A percentile compares a stretch with the other conserved stretches of the same genome.
These are phyloP conservation scores for Crotalus adamanteus DNA, from an alignment of 2,797 vertebrate species.

Conservation along the genomic window DNA sequence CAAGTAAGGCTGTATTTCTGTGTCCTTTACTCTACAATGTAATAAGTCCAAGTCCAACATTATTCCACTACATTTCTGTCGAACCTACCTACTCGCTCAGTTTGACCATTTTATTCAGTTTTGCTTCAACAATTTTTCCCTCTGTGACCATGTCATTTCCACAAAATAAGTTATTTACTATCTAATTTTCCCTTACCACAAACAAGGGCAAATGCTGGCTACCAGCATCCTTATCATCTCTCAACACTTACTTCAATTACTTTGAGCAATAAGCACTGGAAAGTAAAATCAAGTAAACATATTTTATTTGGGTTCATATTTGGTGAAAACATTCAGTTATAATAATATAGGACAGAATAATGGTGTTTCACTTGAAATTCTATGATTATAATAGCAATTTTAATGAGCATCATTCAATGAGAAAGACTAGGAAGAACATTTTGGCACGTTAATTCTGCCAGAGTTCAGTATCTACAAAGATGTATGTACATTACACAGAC, in stretches of 20 bases:
- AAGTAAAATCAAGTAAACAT: neutral
- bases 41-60: neutral
- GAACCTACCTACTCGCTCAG: neutral
- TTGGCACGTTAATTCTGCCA: constrained; percentile 10
- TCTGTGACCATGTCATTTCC: neutral
- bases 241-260: neutral
- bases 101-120: neutral
- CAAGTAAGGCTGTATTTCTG: neutral
- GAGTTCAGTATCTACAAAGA: neutral
- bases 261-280: neutral
- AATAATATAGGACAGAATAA: constrained; percentile 42
- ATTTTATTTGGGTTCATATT: constrained; percentile 1
- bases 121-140: neutral
- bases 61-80: neutral
- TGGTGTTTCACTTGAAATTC: constrained; percentile 46
- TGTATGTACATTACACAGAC: neutral
- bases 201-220: neutral
- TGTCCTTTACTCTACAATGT: neutral
- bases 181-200: neutral
- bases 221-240: neutral
- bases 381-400: constrained; percentile 32
- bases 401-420: constrained; percentile 43
- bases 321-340: constrained; percentile 38
- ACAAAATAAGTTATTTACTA: neutral
- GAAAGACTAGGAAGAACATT: constrained; percentile 12